Base-by-base conservation (phyloP, 2,888 invertebrate species). In the Phortica okadai region DNA sequence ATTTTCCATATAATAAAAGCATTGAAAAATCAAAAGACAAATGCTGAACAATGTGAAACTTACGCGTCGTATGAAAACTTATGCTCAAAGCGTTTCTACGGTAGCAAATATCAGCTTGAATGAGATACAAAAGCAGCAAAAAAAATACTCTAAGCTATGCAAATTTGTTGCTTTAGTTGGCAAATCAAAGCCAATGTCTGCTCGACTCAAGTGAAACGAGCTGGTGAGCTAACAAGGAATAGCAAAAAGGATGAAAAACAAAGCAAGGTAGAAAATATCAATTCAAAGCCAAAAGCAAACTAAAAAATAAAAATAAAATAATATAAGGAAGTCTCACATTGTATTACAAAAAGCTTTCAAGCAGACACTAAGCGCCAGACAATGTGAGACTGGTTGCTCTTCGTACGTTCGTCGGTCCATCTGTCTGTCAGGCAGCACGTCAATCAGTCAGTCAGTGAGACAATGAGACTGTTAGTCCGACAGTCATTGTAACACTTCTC, bases 131-230 rank as follows among this genome's bases (percentile, higher is more conserved):
- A 16, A 62, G 11, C 10, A 25, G 10, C 25, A 25, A 25, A 21
- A 64, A 50, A 50, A 4, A 6, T 4, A 64, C 80, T 79, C 79
- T 78, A 81, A 80, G 74, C 82, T 81, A 86, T 88, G 85, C 84
- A 85, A 85, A 88, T 86, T 82, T 79, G 81, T 80, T 85, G 84
- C 77, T 83, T 75, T 79, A 67, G 67, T 42, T 56, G 75, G 79
- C 77, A 85, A 88, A 86, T 85, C 86, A 86, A 82, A 85, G 85
- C 85, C 82, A 82, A 80, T 78, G 78, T 33, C 54, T 72, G 70
- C 50, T 50, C 14, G 25, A 6, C 62, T 62, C 62, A 16, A 21
- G 10, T 16, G 62, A 8, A 50, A 14, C 50, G 10, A 14, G 10
- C 50, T 50, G 50, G 50, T 6, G 50, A 45, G 21, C 56, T 54